phyloP scores from a whole-genome alignment of 2,888 invertebrate species.

The Notodonta dromedarius region DNA sequence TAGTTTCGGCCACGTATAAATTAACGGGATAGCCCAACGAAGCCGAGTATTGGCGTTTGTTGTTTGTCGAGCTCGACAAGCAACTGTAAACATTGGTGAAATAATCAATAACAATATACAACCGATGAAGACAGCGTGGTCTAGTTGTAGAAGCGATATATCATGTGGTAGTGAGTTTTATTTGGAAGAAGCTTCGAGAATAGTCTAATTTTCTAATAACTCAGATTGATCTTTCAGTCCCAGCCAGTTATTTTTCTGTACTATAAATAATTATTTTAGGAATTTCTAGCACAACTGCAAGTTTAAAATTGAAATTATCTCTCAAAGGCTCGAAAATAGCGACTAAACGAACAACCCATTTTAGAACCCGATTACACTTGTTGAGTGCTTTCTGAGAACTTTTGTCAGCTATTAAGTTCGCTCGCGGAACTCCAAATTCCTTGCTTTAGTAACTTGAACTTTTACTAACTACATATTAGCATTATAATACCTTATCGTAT shows the following conservation, averaged over 20 bases:
- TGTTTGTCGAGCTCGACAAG: constrained; percentile 26
- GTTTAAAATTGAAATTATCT: constrained; percentile 1
- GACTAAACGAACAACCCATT: constrained; percentile 21
- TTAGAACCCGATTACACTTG: constrained; percentile 28
- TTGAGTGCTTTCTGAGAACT: constrained; percentile 31
- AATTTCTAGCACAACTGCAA: neutral
- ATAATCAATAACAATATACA: no score
- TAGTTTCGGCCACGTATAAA: constrained; percentile 39
- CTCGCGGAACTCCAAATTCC: constrained; percentile 13
- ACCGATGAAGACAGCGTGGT: no score
- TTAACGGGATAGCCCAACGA: constrained; percentile 37
- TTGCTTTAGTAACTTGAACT: constrained; percentile 16
- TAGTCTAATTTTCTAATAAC: no score
- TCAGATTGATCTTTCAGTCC: no score
- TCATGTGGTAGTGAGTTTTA: no score
- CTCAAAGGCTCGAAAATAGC: neutral
- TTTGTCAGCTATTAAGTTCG: constrained; percentile 22
- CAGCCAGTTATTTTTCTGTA: no score
- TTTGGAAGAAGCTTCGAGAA: no score
- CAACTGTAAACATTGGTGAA: no score
- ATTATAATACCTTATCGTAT: constrained; percentile 13
- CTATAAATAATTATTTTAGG: no score
- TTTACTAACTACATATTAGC: constrained; percentile 16
- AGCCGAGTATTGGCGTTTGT: constrained; percentile 39
- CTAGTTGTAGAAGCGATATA: no score